Evolutionary conservation across 1,140 invertebrate species (phyloP), one percentile per base, ranked within the genome.

Genomic region (Achroia grisella): DNA sequence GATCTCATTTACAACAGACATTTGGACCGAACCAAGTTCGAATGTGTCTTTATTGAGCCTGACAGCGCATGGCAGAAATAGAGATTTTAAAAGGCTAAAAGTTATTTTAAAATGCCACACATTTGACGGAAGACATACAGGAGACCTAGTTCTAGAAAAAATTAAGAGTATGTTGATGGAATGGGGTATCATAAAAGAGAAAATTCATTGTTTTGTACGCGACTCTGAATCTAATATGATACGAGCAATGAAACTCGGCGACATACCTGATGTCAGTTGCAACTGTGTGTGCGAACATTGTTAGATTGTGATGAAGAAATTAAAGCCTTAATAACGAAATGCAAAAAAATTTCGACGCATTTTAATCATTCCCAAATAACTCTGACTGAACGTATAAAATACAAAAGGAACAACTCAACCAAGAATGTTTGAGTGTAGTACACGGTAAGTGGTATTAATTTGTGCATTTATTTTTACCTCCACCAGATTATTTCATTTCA

Each of bases 91-190:
- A 4, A 10, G 41, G 8, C 29, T 8, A 9, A 14, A 48, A 28
- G 31, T 53, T 34, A 11, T 53, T 48, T 53, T 53, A 42, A 41
- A 53, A 48, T 48, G 51, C 31, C 8, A 10, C 12, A 8, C 45
- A 48, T 9, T 48, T 35, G 4, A 53, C 9, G 45, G 15, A 4
- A 12, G 41, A 30, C 51, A 44, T 10, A 53, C 45, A 2, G 45
- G 45, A 15, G 45, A 48, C 32, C 10, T 35, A 44, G 32, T 48
- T 31, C 15, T 2, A n/a, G 23, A 48, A 6, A 39, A 53, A 10
- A 13, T 53, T 10, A 40, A 44, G 3, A 35, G 6, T 6, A 53
- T 53, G 40, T 14, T 48, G 10, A 9, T 12, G 11, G 45, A 48
- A n/a, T 53, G 51, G 45, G 23, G 23, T 27, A 53, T 53, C 2